Conservation (phyloP, 1,140 invertebrate genomes). For the Lerema accius region DNA sequence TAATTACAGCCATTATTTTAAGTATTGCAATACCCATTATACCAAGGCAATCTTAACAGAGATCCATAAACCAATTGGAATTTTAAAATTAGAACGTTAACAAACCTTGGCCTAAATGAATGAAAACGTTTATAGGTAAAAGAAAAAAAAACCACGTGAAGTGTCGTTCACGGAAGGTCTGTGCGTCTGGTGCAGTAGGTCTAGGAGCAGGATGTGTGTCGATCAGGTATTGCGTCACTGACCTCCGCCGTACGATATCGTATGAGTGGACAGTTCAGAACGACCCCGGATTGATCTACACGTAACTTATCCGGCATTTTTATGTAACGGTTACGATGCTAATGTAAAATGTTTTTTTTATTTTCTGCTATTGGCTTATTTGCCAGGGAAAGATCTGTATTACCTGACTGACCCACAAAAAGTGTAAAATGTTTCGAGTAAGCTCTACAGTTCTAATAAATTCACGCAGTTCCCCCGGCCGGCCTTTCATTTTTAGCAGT, state of each 20-base stretch:
- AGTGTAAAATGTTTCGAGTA: too few relatives aligned
- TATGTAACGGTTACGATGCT: conserved; percentile 2
- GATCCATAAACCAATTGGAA: neutral
- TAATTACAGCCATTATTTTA: too few relatives aligned
- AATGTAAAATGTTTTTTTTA: neutral
- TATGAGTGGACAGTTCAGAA: conserved; percentile 4
- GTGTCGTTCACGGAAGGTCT: conserved; percentile 4
- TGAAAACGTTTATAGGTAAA: neutral
- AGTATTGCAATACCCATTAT: too few relatives aligned
- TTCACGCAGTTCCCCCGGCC: too few relatives aligned
- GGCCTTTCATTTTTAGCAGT: too few relatives aligned
- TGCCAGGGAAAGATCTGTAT: too few relatives aligned
- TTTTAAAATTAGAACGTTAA: neutral
- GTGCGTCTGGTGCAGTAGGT: conserved; percentile 8
- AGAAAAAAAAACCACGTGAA: neutral
- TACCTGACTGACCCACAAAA: too few relatives aligned
- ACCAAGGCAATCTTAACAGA: neutral
- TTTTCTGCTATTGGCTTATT: too few relatives aligned
- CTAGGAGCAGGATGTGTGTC: conserved; percentile 18
- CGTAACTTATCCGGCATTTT: conserved; percentile 1
- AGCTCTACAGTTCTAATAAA: too few relatives aligned
- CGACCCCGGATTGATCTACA: conserved; percentile 3
- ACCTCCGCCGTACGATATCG: conserved; percentile 17
- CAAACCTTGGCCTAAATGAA: neutral
- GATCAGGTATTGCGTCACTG: conserved; percentile 18